Base-by-base conservation (phyloP, 2,113 vertebrate genomes). In the Bos javanicus region DNA sequence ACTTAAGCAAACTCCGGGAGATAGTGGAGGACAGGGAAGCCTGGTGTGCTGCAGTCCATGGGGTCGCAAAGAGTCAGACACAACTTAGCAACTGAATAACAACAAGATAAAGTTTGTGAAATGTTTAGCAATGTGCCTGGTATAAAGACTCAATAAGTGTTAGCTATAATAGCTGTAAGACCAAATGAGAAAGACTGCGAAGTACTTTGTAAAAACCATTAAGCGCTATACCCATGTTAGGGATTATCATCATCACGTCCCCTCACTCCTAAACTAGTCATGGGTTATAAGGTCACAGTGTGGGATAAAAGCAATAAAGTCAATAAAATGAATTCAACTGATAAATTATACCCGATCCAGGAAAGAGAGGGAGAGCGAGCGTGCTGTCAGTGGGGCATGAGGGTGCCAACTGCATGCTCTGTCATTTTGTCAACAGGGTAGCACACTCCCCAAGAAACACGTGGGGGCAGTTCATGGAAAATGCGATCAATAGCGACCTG, bases 401-500 rank as follows among this genome's bases (percentile, higher is more conserved):
- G 30, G 74, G 64, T 67, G 25, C 28, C 57, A 88, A 64, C 57
- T 48, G 83, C 36, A 8, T 2, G 30, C 59, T 71, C 43, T 90
- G 36, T 93, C 91, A 85, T 82, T 84, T 60, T 6, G 1, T 82
- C 50, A 36, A 56, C 8, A 23, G 71, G 25, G 74, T 14, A 87
- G 33, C 80, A 52, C 3, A 30, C 43, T 46, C 80, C 78, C 89
- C 50, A 83, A 82, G 97, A 98, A 97, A 74, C 50, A 78, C 3
- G 43, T 26, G 48, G 56, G 62, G 62, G 71, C 8, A 3, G 48
- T 39, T 92, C 82, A 56, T 54, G 89, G 87, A 97, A 97, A 97
- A 96, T 62, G 64, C 64, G 59, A 95, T 95, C 91, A 80, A 88
- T 26, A 97, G 95, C 2, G 7, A 95, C 95, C 98, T 97, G 80